Evolutionary conservation across 1,140 invertebrate species (phyloP), one percentile per base, ranked within the genome.

Genomic region (Sitobion miscanthi): DNA sequence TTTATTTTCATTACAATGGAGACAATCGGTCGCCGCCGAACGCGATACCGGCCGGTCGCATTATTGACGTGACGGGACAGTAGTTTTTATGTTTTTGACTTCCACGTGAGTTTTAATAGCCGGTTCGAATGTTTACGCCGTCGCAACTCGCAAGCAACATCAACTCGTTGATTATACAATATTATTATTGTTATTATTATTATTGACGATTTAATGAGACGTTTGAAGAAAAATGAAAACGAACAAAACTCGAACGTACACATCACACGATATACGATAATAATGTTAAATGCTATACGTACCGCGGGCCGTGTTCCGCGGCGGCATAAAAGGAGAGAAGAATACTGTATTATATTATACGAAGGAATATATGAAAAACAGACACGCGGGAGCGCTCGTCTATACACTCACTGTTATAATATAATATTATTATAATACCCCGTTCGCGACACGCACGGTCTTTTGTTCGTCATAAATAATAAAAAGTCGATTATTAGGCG

Each of bases 361-460:
- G 30, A 82, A 7, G 9, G 82, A 83, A 83, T 23, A 83, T 38
- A 38, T 83, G 38, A 83, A 83, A 83, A 83, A 83, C n/a, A 45
- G 38, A 86, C 38, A 45, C 42, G 83, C 42, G 42, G 62, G 62
- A 77, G 30, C 62, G 62, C 14, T 77, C 62, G 62, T 11, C 38
- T 82, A 82, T 35, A 38, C 20, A 82, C 45, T 42, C 45, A 20
- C 30, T 49, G 45, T 49, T 52, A 52, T 52, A 52, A 8, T 52
- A 49, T 49, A 17, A 49, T 49, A 25, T 20, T 25, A 25, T 25
- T 49, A 54, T 38, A 52, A 25, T 85, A 30, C 35, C 52, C 30
- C 87, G 49, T 35, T 54, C 88, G 52, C 88, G 88, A 89, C 88
- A 89, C 88, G 88, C 88, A 89, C 88, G 88, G 88, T 57, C 52